A percentile compares a stretch with the other conserved stretches of the same genome.
Evolutionary conservation across 2,797 vertebrate species (phyloP).

Genomic region (Bradypodion pumilum): DNA sequence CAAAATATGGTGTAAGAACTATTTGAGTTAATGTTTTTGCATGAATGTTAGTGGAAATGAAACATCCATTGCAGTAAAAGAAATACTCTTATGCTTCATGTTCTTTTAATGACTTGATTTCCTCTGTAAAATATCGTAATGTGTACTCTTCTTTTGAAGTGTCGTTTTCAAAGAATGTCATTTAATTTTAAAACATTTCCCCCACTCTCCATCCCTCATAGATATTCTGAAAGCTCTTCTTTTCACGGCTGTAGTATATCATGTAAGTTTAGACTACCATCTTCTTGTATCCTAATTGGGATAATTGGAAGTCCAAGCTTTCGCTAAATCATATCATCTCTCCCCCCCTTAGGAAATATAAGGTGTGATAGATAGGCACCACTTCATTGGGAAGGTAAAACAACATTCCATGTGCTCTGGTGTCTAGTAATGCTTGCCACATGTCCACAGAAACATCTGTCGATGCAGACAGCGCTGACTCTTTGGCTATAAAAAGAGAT

Average conservation of each 20-base stretch:
- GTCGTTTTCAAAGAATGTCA: slow-evolving; percentile 27
- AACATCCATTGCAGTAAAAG: background rate
- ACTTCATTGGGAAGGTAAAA: too few relatives aligned
- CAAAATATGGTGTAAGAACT: background rate
- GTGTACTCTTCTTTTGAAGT: fast-evolving
- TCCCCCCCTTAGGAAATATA: too few relatives aligned
- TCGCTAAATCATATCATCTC: background rate
- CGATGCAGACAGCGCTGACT: too few relatives aligned
- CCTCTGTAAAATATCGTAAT: too few relatives aligned
- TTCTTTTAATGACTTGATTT: background rate
- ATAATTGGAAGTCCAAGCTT: background rate
- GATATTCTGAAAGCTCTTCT: too few relatives aligned
- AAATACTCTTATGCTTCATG: background rate
- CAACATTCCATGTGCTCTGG: too few relatives aligned
- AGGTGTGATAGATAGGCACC: too few relatives aligned
- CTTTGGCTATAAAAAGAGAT: too few relatives aligned
- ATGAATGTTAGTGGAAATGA: background rate
- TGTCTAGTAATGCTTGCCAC: too few relatives aligned
- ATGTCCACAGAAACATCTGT: too few relatives aligned
- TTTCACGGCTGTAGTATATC: background rate
- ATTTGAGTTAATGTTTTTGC: background rate
- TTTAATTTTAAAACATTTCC: background rate
- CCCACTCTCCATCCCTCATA: background rate
- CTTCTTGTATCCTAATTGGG: too few relatives aligned
- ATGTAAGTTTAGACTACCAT: background rate